Evolutionary conservation across 2,888 invertebrate species (phyloP).

Genomic region (Drosophila pseudotalamancana): DNA sequence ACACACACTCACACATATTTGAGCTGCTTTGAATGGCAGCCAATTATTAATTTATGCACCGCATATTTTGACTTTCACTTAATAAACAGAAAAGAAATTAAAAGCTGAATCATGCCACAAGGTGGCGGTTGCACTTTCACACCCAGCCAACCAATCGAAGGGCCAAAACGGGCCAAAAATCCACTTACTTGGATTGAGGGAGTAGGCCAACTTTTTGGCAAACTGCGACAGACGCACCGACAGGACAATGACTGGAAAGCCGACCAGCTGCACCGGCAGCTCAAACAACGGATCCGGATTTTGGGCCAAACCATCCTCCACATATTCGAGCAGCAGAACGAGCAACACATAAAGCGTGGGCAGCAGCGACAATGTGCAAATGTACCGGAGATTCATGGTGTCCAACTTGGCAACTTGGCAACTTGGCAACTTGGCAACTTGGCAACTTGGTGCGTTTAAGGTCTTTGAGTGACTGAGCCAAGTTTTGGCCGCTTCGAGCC

Average conservation of each 20-base stretch:
- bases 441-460: conserved; percentile 70
- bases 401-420: conserved; percentile 19
- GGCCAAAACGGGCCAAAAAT: neutral
- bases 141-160: neutral
- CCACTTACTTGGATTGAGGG: conserved; percentile 90
- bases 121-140: conserved; percentile 30
- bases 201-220: conserved; percentile 92
- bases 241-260: conserved; percentile 92
- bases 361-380: conserved; percentile 77
- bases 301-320: conserved; percentile 80
- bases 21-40: conserved; percentile 3
- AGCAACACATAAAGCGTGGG: conserved; percentile 81
- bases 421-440: conserved; percentile 21
- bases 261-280: conserved; percentile 92
- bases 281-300: conserved; percentile 87
- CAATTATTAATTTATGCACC: conserved; percentile 66
- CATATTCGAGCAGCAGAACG: conserved; percentile 77
- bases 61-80: conserved; percentile 64
- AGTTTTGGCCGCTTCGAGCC: conserved; percentile 45
- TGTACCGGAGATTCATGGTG: conserved; percentile 76
- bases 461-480: conserved; percentile 74
- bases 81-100: conserved; percentile 31
- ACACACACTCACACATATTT: neutral
- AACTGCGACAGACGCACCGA: conserved; percentile 92
- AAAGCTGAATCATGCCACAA: conserved; percentile 25